phyloP scores from a whole-genome alignment of 2,888 invertebrate genomes.

The Mythimna pallens region DNA sequence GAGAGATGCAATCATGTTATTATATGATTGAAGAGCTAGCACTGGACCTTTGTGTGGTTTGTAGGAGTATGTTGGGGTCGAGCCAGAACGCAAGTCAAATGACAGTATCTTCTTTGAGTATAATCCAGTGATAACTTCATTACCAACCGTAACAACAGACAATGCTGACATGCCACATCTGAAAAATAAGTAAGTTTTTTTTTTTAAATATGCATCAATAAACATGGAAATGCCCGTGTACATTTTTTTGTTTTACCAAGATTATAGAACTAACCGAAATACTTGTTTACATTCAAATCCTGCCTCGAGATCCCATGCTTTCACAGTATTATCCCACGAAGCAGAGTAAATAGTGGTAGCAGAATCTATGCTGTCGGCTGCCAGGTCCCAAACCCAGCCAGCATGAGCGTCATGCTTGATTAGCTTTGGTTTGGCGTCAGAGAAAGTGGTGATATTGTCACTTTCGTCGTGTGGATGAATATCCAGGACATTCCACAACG shows the following conservation, averaged over 20 bases:
- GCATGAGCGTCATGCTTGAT: conserved; percentile 88
- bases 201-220: neutral
- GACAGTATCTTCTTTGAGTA: conserved; percentile 89
- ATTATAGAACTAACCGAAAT: conserved; percentile 80
- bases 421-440: conserved; percentile 77
- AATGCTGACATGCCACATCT: conserved; percentile 89
- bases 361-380: conserved; percentile 81
- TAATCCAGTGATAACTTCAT: conserved; percentile 89
- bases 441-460: conserved; percentile 71
- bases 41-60: conserved; percentile 90
- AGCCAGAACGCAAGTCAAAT: conserved; percentile 87
- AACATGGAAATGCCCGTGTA: neutral
- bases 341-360: conserved; percentile 90
- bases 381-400: conserved; percentile 92
- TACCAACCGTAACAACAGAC: conserved; percentile 85
- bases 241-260: neutral
- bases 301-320: conserved; percentile 88
- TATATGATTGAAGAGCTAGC: conserved; percentile 79
- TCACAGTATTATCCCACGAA: conserved; percentile 91
- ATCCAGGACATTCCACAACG: conserved; percentile 87
- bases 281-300: conserved; percentile 85
- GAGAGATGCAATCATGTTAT: conserved; percentile 89
- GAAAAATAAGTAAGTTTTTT: conserved; percentile 47
- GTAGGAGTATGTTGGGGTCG: conserved; percentile 82
- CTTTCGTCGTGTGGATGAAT: conserved; percentile 73